A percentile compares a stretch with the other conserved stretches of the same genome.
phyloP scores from a whole-genome alignment of 2,888 invertebrate species.

The Tenthredo scrophulariae region DNA sequence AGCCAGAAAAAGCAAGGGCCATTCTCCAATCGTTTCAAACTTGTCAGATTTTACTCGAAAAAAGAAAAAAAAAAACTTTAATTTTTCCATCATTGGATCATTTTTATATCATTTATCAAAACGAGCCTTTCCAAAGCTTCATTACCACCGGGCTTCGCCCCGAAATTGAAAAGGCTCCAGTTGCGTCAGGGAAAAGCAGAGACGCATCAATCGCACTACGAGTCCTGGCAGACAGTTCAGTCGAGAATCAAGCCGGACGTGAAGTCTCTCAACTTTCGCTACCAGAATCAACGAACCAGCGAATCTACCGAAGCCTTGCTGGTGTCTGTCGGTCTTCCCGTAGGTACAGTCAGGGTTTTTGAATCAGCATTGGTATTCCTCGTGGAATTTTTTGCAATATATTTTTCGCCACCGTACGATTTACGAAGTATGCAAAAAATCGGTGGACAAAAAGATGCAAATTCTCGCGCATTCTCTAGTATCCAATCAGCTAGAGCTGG shows the following conservation, averaged over 20 bases:
- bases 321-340: not conserved
- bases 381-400: not conserved
- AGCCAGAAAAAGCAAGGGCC: not conserved
- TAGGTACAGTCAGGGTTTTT: conserved; percentile 3
- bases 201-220: conserved; percentile 24
- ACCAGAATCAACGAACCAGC: conserved; percentile 35
- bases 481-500: not conserved
- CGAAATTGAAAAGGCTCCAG: not conserved
- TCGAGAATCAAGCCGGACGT: conserved; percentile 1
- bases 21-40: not conserved
- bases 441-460: not conserved
- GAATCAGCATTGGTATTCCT: conserved; percentile 7
- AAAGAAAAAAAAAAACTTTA: too few species aligned
- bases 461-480: not conserved
- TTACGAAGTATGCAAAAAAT: not conserved
- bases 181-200: not conserved
- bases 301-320: conserved; percentile 19
- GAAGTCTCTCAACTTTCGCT: conserved; percentile 40
- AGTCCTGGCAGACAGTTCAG: not conserved
- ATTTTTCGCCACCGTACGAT: not conserved
- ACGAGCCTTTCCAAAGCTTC: not conserved
- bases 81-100: not conserved
- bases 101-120: not conserved
- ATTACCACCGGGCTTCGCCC: not conserved
- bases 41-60: not conserved